phyloP scores from a whole-genome alignment of 2,113 vertebrate species.

The Amphilophus citrinellus region DNA sequence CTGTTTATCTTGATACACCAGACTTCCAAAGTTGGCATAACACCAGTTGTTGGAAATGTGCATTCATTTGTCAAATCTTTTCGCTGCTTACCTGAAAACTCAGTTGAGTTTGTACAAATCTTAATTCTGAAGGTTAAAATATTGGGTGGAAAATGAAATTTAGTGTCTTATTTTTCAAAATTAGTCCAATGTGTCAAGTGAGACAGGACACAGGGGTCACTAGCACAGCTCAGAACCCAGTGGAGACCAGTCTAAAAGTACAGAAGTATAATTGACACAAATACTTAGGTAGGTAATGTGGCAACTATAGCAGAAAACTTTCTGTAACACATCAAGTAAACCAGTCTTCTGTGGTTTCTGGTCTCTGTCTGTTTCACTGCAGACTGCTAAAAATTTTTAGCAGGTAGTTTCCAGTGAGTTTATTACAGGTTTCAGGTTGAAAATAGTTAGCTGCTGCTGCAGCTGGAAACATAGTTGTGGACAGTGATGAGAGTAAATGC shows the following conservation, averaged over 20 bases:
- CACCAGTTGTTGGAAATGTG: background rate
- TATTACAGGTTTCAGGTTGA: too few species aligned
- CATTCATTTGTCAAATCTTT: background rate
- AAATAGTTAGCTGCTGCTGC: too few species aligned
- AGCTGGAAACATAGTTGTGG: background rate
- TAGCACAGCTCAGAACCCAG: background rate
- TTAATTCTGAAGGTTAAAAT: background rate
- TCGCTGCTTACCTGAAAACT: accelerated
- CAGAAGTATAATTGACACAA: background rate
- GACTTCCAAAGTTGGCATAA: background rate
- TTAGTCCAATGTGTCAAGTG: background rate
- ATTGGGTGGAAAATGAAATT: background rate
- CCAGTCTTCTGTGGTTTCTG: background rate
- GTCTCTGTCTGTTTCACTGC: background rate
- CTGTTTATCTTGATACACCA: background rate
- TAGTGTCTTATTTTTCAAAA: background rate
- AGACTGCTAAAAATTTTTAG: background rate
- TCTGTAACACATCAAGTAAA: background rate
- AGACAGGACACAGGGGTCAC: background rate
- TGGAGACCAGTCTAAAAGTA: background rate
- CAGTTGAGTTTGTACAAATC: background rate
- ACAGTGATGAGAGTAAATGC: background rate
- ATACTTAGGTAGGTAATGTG: background rate
- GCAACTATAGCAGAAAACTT: too few species aligned
- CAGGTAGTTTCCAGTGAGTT: too few species aligned